Conservation (phyloP, 1,140 invertebrate species). For the Ruditapes philippinarum region DNA sequence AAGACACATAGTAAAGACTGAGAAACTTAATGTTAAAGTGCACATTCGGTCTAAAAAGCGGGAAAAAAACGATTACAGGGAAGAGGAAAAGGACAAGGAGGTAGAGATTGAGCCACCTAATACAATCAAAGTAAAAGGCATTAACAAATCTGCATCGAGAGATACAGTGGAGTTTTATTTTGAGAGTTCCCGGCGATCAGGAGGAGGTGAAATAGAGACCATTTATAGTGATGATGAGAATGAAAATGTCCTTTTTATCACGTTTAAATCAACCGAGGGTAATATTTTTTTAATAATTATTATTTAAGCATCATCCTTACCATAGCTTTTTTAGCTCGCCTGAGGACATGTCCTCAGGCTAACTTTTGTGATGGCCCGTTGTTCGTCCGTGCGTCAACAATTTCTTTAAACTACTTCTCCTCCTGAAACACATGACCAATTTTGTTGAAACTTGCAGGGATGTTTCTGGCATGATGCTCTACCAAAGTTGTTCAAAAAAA, state of each 20-base stretch:
- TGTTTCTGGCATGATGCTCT: too few relatives aligned
- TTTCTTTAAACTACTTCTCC: too few relatives aligned
- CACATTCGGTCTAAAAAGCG: not conserved
- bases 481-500: too few relatives aligned
- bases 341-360: not conserved
- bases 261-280: slow-evolving; percentile 10
- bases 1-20: not conserved
- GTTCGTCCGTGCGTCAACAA: too few relatives aligned
- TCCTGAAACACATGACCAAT: too few relatives aligned
- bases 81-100: not conserved
- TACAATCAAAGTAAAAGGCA: slow-evolving; percentile 50
- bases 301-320: not conserved
- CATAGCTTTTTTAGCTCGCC: not conserved
- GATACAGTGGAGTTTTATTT: slow-evolving; percentile 68
- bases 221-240: slow-evolving; percentile 26
- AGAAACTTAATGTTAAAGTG: not conserved
- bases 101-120: not conserved
- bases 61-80: not conserved
- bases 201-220: slow-evolving; percentile 56
- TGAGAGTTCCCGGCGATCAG: slow-evolving; percentile 62
- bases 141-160: slow-evolving; percentile 31
- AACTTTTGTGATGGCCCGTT: too few relatives aligned
- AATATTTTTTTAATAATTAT: not conserved
- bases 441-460: too few relatives aligned
- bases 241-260: slow-evolving; percentile 18